Conservation (phyloP, 23 tunicate species). For the Aplidium turbinatum region DNA sequence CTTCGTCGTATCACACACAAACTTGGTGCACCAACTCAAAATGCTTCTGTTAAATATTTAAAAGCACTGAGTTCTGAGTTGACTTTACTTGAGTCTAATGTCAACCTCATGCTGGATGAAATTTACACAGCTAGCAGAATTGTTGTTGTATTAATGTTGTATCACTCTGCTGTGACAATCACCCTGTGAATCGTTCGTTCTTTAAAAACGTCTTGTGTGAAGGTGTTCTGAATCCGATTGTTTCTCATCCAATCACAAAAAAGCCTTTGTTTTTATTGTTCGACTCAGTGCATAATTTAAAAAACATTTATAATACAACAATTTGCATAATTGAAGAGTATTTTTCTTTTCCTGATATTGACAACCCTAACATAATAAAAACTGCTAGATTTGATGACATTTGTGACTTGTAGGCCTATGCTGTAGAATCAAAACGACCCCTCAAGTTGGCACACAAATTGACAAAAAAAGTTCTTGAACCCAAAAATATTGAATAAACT, state of each 20-base stretch:
- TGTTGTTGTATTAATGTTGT: constrained; percentile 1
- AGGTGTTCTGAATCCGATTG: constrained; percentile 11
- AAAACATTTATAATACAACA: constrained; percentile 7
- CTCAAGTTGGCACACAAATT: constrained; percentile 24
- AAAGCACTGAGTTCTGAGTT: neutral
- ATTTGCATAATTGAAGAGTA: no score
- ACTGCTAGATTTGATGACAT: constrained; percentile 23
- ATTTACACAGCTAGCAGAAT: constrained; percentile 7
- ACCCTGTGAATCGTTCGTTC: constrained; percentile 14
- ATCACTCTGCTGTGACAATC: constrained; percentile 3
- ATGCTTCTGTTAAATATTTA: constrained; percentile 4
- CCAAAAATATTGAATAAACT: constrained; percentile 19
- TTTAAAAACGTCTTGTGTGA: constrained; percentile 8
- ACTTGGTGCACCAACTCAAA: constrained; percentile 16
- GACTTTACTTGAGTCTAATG: neutral
- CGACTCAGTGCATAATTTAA: constrained; percentile 20
- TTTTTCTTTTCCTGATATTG: constrained; percentile 22
- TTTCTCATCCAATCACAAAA: constrained; percentile 13
- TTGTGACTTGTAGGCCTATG: constrained; percentile 10
- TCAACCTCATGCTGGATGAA: constrained; percentile 19
- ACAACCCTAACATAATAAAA: constrained; percentile 5
- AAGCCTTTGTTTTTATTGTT: constrained; percentile 19
- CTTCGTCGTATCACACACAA: constrained; percentile 13
- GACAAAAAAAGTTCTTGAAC: constrained; percentile 8
- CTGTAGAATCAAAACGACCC: constrained; percentile 4